A percentile compares a stretch with the other conserved stretches of the same genome.
These are phyloP conservation scores for Pteromalus puparum DNA, from an alignment of 1,140 invertebrate genomes.

Conservation along the genomic window DNA sequence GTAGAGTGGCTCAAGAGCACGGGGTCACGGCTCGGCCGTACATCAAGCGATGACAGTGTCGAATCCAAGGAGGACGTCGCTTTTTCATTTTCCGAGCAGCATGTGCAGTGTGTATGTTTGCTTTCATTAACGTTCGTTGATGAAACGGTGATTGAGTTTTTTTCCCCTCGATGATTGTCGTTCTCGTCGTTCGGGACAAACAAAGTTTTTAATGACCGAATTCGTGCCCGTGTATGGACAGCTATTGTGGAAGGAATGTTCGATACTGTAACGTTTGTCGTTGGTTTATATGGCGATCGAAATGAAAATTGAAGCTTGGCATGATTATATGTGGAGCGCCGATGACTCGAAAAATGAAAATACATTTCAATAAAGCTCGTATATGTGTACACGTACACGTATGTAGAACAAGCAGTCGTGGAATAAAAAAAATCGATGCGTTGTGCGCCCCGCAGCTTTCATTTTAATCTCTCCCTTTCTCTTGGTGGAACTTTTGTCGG, in stretches of 20 bases:
- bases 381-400: too few relatives aligned
- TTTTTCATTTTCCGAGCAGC: too few relatives aligned
- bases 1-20: background rate
- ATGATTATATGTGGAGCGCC: background rate
- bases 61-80: too few relatives aligned
- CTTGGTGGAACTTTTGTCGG: conserved; percentile 9
- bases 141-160: too few relatives aligned
- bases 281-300: background rate
- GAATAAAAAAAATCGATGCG: conserved; percentile 20
- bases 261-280: background rate
- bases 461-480: conserved; percentile 35
- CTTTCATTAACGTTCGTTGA: too few relatives aligned
- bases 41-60: background rate
- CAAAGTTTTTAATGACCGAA: too few relatives aligned
- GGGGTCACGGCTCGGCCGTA: background rate
- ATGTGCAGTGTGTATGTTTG: too few relatives aligned
- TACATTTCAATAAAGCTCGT: background rate
- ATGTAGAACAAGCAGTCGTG: background rate
- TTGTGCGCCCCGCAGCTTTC: conserved; percentile 5
- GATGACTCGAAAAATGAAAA: background rate
- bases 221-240: background rate
- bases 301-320: background rate
- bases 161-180: too few relatives aligned
- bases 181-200: too few relatives aligned
- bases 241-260: background rate